A percentile compares a stretch with the other conserved stretches of the same genome.
Conservation (phyloP, 2,888 invertebrate genomes). For the Salpingus planirostris region DNA sequence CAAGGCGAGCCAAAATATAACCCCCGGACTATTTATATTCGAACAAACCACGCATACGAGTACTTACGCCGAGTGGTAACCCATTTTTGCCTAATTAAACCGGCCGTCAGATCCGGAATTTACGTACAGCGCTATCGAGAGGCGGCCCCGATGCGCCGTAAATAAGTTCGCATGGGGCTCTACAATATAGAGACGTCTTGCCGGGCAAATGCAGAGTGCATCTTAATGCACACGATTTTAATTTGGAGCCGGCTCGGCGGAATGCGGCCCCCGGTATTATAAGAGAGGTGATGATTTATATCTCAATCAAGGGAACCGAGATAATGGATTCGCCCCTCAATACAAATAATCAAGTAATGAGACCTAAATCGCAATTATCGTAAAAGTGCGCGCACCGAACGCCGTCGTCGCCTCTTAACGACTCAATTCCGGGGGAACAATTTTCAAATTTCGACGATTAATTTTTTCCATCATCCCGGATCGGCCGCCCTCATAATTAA, state of each 20-base stretch:
- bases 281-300: slow-evolving; percentile 35
- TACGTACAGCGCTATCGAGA: slow-evolving; percentile 1
- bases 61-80: too few species aligned
- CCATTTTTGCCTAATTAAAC: too few species aligned
- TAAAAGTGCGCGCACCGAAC: slow-evolving; percentile 28
- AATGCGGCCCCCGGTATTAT: slow-evolving; percentile 28
- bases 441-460: too few species aligned
- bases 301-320: slow-evolving; percentile 32
- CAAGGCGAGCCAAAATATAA: too few species aligned
- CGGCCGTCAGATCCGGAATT: too few species aligned
- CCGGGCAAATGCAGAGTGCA: slow-evolving; percentile 12
- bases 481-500: too few species aligned
- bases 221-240: slow-evolving; percentile 20
- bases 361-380: slow-evolving; percentile 30
- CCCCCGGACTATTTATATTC: too few species aligned
- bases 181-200: slow-evolving; percentile 6
- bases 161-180: slow-evolving; percentile 6
- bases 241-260: slow-evolving; percentile 21
- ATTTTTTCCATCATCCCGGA: too few species aligned
- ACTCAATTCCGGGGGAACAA: too few species aligned
- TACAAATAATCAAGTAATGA: slow-evolving; percentile 33
- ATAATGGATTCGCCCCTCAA: slow-evolving; percentile 30
- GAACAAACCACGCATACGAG: too few species aligned
- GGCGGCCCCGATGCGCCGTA: too few species aligned
- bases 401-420: too few species aligned